phyloP scores from a whole-genome alignment of 2,888 invertebrate genomes.

The Andrena bicolor region DNA sequence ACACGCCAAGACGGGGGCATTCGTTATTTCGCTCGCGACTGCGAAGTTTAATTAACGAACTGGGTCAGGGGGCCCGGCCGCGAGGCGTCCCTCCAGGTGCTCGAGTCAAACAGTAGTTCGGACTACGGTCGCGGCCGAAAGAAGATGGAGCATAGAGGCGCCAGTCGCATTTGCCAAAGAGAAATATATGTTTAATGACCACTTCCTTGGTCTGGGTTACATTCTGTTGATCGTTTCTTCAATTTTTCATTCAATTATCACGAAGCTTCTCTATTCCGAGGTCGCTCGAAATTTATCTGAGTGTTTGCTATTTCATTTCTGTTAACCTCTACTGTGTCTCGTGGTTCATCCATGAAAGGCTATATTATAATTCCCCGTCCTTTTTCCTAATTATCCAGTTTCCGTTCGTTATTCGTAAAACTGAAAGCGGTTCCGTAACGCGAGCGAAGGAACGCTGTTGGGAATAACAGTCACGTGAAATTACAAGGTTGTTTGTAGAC shows the following conservation, averaged over 20 bases:
- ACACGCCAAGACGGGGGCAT: background rate
- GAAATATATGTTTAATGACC: slow-evolving; percentile 21
- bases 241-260: no score
- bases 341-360: no score
- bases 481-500: slow-evolving; percentile 59
- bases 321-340: no score
- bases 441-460: slow-evolving; percentile 32
- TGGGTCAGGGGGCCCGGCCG: slow-evolving; percentile 10
- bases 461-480: slow-evolving; percentile 49
- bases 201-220: background rate
- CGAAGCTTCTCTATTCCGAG: no score
- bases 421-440: slow-evolving; percentile 2
- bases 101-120: slow-evolving; percentile 45
- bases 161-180: slow-evolving; percentile 3
- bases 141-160: background rate
- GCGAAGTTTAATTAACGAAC: slow-evolving; percentile 55
- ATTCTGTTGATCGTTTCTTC: background rate
- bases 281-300: no score
- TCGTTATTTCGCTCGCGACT: slow-evolving; percentile 49
- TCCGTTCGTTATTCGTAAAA: slow-evolving; percentile 25
- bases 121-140: slow-evolving; percentile 2
- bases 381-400: slow-evolving; percentile 24
- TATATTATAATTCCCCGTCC: background rate
- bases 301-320: no score
- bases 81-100: background rate